Percentiles rank a stretch among this genome's conserved stretches.
Evolutionary conservation across 2,888 invertebrate genomes (phyloP).

Genomic region (Synanthedon andrenaeformis): DNA sequence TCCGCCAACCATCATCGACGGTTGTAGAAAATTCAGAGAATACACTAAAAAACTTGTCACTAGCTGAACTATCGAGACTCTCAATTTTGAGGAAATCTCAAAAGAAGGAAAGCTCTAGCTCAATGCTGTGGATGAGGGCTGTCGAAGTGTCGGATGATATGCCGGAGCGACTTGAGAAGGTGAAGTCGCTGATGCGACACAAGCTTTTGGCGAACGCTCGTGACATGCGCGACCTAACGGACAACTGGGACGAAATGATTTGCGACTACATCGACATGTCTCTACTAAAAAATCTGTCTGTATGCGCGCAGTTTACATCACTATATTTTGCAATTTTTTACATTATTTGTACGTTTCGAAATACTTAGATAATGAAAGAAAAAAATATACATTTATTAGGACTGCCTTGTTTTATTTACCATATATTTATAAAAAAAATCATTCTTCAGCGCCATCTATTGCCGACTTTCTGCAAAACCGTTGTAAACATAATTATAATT

Average conservation of each 20-base stretch:
- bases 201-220: constrained; percentile 40
- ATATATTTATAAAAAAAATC: too few species aligned
- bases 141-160: constrained; percentile 27
- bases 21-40: not conserved
- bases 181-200: constrained; percentile 44
- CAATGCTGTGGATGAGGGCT: constrained; percentile 23
- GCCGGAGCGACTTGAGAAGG: constrained; percentile 28
- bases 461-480: too few species aligned
- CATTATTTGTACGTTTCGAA: too few species aligned
- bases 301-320: not conserved
- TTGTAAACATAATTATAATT: too few species aligned
- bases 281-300: not conserved
- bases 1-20: not conserved
- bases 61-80: constrained; percentile 46
- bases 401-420: too few species aligned
- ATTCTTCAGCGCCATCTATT: too few species aligned
- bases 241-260: constrained; percentile 50
- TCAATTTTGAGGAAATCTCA: constrained; percentile 49
- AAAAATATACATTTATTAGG: too few species aligned
- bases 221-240: constrained; percentile 42
- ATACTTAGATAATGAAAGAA: too few species aligned
- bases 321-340: too few species aligned
- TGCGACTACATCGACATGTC: constrained; percentile 53
- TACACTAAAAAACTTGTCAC: constrained; percentile 19
- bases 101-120: constrained; percentile 30